Evolutionary conservation across 2,888 invertebrate genomes (phyloP), one percentile per base, ranked within the genome.

Genomic region (Alentia gelatinosa): DNA sequence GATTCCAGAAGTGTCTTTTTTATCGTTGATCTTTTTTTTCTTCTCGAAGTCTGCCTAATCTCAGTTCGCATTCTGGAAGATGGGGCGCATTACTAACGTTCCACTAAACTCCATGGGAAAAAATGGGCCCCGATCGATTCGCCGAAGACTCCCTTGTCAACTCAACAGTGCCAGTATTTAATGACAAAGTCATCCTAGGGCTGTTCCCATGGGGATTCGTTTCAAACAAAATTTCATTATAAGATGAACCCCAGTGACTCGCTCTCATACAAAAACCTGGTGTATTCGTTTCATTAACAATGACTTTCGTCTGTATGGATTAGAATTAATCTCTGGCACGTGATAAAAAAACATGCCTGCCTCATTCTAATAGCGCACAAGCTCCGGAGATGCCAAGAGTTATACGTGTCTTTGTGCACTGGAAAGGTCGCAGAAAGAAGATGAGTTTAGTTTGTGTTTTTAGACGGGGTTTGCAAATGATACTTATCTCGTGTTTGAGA

Each of bases 181-280:
- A 86, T 86, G 86, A 86, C 86, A 86, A 86, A 86, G 86, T 86
- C 86, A 86, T 86, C 47, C 86, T 35, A 30, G 47, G 86, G 86
- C 47, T 33, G 86, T 23, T 86, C 47, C 86, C 86, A 30, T 42
- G 19, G 47, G 86, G n/a, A 47, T 86, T 86, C 30, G 50, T 86
- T 86, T 86, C 86, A 86, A 86, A 86, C 47, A 26, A 79, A 86
- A 86, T 86, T 86, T 86, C 86, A 86, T 86, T 86, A 86, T 86
- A 86, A 86, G 86, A 86, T 86, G 86, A 86, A 86, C 47, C 33
- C 42, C n/a, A 12, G n/a, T 1, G 30, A 86, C 33, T 86, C 47
- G 19, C 86, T 0, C n/a, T 47, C 42, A 30, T 42, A 15, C 42
- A 86, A 86, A 86, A 47, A 86, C 26, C 19, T 47, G 19, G 26